A percentile compares a stretch with the other conserved stretches of the same genome.
Evolutionary conservation across 2,113 vertebrate species (phyloP).

Genomic region (Erythrocercus mccallii): DNA sequence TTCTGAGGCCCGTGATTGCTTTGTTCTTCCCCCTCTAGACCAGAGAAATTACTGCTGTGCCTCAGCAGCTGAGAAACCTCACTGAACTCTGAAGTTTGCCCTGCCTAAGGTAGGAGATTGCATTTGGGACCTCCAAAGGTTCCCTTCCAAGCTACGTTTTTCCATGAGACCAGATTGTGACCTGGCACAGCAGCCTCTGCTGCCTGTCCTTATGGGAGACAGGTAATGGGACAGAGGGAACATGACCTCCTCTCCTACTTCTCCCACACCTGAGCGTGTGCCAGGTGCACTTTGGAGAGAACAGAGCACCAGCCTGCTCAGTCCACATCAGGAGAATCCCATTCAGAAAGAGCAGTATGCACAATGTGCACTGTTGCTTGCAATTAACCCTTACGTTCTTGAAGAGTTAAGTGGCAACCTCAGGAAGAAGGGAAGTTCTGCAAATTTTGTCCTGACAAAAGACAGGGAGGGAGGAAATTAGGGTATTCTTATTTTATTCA

Average conservation of each 20-base stretch:
- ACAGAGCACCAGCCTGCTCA: neutral
- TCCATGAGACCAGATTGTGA: neutral
- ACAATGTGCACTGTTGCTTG: neutral
- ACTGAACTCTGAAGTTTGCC: neutral
- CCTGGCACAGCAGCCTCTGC: neutral
- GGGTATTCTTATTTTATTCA: neutral
- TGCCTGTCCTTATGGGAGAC: neutral
- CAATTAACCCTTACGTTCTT: rapidly evolving
- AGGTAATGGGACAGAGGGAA: neutral
- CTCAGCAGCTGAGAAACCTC: neutral
- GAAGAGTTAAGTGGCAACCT: neutral
- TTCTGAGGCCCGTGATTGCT: neutral
- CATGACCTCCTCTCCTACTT: neutral
- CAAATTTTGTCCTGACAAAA: neutral
- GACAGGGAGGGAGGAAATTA: neutral
- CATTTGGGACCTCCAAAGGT: neutral
- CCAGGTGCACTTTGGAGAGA: neutral
- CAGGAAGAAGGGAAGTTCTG: neutral
- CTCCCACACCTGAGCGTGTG: neutral
- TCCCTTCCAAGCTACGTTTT: neutral
- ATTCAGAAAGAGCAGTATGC: neutral
- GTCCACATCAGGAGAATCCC: neutral
- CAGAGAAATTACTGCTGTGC: neutral
- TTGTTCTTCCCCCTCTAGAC: neutral
- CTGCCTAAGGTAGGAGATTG: neutral